Evolutionary conservation across 64 coral and sea anemone genomes (phyloP).

Genomic region (Pocillopora verrucosa): DNA sequence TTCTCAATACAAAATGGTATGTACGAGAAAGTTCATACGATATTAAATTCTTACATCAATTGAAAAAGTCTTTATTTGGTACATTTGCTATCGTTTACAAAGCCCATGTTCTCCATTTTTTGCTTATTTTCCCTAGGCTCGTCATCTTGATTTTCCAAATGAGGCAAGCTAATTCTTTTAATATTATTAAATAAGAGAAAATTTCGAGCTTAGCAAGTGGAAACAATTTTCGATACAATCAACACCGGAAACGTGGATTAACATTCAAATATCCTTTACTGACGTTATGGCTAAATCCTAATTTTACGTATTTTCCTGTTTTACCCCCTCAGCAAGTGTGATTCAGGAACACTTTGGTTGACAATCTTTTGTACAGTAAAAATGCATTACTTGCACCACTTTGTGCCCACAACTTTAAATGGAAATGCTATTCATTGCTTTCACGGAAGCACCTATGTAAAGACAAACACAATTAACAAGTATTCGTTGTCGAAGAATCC

Average conservation of each 20-base stretch:
- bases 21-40: too few relatives aligned
- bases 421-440: not conserved
- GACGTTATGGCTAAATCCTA: not conserved
- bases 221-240: conserved; percentile 19
- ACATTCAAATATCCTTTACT: not conserved
- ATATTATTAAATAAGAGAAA: too few relatives aligned
- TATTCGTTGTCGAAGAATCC: not conserved
- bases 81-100: too few relatives aligned
- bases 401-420: not conserved
- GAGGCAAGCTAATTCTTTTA: too few relatives aligned
- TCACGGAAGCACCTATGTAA: not conserved
- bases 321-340: not conserved
- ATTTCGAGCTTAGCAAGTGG: not conserved
- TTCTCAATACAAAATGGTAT: too few relatives aligned
- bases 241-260: not conserved
- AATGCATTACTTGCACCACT: not conserved
- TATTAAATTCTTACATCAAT: too few relatives aligned
- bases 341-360: not conserved
- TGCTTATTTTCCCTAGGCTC: too few relatives aligned
- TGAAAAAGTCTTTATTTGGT: too few relatives aligned
- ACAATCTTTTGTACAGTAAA: not conserved
- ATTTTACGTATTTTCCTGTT: not conserved
- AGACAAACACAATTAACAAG: not conserved
- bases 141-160: too few relatives aligned
- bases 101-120: too few relatives aligned